Conservation (phyloP, 2,113 vertebrate genomes). For the Microtus montanus region DNA sequence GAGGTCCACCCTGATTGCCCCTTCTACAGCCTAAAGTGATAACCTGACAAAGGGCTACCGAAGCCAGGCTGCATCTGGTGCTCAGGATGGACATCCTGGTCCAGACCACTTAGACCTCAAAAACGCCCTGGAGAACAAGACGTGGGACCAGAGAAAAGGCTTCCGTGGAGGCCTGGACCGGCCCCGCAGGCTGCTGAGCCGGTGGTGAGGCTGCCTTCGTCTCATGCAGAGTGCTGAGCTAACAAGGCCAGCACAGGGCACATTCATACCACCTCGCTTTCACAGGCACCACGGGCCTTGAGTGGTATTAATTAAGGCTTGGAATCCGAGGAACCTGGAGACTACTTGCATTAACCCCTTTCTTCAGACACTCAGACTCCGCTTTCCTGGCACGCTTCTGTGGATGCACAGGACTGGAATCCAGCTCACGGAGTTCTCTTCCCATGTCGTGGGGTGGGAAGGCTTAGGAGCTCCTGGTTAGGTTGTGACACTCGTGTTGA, state of each 20-base stretch:
- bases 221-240: neutral
- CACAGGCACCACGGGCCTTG: constrained; percentile 33
- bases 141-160: neutral
- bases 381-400: neutral
- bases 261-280: constrained; percentile 57
- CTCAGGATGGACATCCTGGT: neutral
- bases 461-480: neutral
- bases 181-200: neutral
- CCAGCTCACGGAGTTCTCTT: neutral
- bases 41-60: too few relatives aligned
- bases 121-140: neutral
- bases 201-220: neutral
- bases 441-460: neutral
- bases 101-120: neutral
- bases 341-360: constrained; percentile 73
- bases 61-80: neutral
- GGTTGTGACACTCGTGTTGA: neutral
- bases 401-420: neutral
- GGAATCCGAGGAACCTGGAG: constrained; percentile 61
- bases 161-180: neutral
- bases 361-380: constrained; percentile 30
- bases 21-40: neutral
- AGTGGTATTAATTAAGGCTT: constrained; percentile 77
- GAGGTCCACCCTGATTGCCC: neutral
- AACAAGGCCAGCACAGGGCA: constrained; percentile 34